A percentile compares a stretch with the other conserved stretches of the same genome.
Evolutionary conservation across 1,140 invertebrate genomes (phyloP).

Genomic region (Patella vulgata): DNA sequence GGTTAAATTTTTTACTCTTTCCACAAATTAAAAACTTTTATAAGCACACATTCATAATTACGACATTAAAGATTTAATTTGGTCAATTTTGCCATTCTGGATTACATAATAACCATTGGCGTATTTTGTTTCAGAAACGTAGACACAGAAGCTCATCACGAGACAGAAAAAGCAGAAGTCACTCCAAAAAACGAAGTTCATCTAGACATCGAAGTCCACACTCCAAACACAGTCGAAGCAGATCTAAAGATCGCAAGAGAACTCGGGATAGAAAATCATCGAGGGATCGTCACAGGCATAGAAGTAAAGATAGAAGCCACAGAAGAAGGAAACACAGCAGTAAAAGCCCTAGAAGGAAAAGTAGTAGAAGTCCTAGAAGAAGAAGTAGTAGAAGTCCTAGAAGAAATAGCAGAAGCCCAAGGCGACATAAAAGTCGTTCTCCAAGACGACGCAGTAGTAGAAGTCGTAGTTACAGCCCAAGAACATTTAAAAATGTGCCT

Average conservation of each 20-base stretch:
- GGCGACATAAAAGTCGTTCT: not conserved
- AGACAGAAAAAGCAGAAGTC: conserved; percentile 7
- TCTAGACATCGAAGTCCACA: conserved; percentile 9
- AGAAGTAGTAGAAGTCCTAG: conserved; percentile 29
- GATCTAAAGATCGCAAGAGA: not conserved
- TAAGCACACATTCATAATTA: not conserved
- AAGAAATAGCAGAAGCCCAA: conserved; percentile 5
- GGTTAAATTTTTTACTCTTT: conserved; percentile 3
- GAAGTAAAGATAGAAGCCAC: conserved; percentile 19
- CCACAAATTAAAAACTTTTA: not conserved
- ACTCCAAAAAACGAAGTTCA: too few relatives aligned
- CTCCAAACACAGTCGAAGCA: not conserved
- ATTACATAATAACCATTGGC: not conserved
- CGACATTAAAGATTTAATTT: not conserved
- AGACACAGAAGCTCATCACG: conserved; percentile 1
- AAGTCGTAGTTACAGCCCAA: not conserved
- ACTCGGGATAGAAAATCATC: conserved; percentile 5
- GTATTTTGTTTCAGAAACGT: not conserved
- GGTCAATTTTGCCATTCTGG: too few relatives aligned
- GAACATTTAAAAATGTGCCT: not conserved
- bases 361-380: conserved; percentile 12
- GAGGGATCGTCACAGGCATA: conserved; percentile 18
- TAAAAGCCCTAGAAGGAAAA: conserved; percentile 15
- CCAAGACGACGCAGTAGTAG: conserved; percentile 29
- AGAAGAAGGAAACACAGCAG: conserved; percentile 19